phyloP scores from a whole-genome alignment of 2,888 invertebrate genomes.

The Meteorus cinctellus region DNA sequence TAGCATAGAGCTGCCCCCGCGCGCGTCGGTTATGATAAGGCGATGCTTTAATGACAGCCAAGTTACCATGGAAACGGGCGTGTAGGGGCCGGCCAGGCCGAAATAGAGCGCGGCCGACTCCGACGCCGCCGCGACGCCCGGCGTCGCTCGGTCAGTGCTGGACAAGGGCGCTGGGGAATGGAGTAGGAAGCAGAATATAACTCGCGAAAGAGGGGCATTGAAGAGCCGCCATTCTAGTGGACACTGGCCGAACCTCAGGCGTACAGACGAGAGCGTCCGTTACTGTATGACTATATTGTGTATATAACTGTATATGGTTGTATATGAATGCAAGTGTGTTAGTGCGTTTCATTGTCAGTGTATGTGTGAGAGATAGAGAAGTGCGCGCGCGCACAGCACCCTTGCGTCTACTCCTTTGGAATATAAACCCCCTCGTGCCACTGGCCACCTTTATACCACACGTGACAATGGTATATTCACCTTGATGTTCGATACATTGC shows the following conservation, averaged over 20 bases:
- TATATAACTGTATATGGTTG: background rate
- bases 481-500: constrained; percentile 47
- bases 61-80: constrained; percentile 70
- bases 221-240: constrained; percentile 72
- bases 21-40: constrained; percentile 74
- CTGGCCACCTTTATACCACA: constrained; percentile 36
- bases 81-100: constrained; percentile 66
- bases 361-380: background rate
- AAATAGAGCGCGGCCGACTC: constrained; percentile 51
- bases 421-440: constrained; percentile 12
- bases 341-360: constrained; percentile 27
- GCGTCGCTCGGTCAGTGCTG: constrained; percentile 71
- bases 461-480: constrained; percentile 62
- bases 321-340: constrained; percentile 27
- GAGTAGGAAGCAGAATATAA: constrained; percentile 41
- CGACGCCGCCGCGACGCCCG: constrained; percentile 68
- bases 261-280: constrained; percentile 61
- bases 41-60: constrained; percentile 73
- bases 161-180: constrained; percentile 50
- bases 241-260: constrained; percentile 66
- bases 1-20: constrained; percentile 51
- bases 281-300: constrained; percentile 50
- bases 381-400: background rate
- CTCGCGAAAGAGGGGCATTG: constrained; percentile 60
- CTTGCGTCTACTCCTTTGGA: constrained; percentile 36